Evolutionary conservation across 2,888 invertebrate species (phyloP), one percentile per base, ranked within the genome.

Genomic region (Aplocera efformata): DNA sequence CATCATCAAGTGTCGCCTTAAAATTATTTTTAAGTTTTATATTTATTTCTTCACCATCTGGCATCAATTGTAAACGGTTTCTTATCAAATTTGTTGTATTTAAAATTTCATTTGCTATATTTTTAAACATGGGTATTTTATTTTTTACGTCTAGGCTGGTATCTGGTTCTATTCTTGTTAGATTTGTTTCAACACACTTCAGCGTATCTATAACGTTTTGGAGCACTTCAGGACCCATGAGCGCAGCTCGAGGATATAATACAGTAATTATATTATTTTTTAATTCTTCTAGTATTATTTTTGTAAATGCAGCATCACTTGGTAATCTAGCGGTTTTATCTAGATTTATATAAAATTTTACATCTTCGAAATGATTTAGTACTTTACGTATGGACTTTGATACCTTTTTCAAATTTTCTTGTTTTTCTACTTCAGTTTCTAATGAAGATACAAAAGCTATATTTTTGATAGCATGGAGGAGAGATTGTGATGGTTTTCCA

Each of bases 241-340:
- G 34, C 6, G 41, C 53, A 13, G 62, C 40, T 32, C 57, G 50
- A 9, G 58, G 51, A 26, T 63, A 26, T 11, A 77, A 48, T 7
- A 64, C 42, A 34, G 65, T 60, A 21, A 56, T 58, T 7, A 82
- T 50, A 47, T 66, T 63, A 1, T 49, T 48, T 54, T 68, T 73
- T 8, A 86, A 50, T 41, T 83, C 79, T 28, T 73, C 63, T 33
- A 88, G 57, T 46, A 86, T 75, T 17, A 81, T 72, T 63, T 79
- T 81, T 2, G 83, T 85, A 59, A 84, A 80, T 36, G 72, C 69
- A 17, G 81, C 73, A 49, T 86, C 86, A 62, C 73, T 79, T 3
- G 88, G 86, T 28, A 82, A 44, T 53, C 86, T 71, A 2, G 88
- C 88, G 4, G 86, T 85, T 72, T 85, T 86, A 58, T 88, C 88